phyloP scores from a whole-genome alignment of 1,140 invertebrate genomes.

The Andrena cerasifolii region DNA sequence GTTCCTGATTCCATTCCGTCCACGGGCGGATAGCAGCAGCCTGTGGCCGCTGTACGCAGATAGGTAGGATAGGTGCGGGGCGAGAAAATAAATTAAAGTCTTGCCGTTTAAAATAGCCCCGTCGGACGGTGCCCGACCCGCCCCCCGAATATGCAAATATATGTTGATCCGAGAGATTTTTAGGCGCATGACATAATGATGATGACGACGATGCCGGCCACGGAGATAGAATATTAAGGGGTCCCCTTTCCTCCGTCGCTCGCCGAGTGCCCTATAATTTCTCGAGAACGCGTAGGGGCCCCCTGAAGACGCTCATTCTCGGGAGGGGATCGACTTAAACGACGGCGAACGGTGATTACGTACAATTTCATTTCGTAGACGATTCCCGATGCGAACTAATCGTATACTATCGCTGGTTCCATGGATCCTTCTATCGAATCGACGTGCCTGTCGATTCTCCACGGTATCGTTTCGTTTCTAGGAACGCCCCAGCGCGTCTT shows the following conservation, averaged over 20 bases:
- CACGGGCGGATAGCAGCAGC: neutral
- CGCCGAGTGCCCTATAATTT: constrained; percentile 57
- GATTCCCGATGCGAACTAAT: constrained; percentile 43
- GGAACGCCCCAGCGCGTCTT: no score
- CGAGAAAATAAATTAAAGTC: constrained; percentile 67
- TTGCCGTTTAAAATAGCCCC: constrained; percentile 56
- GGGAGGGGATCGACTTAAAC: constrained; percentile 50
- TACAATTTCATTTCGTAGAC: constrained; percentile 44
- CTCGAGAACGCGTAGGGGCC: constrained; percentile 34
- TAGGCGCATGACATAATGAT: constrained; percentile 67
- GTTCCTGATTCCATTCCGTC: constrained; percentile 65
- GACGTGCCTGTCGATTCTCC: no score
- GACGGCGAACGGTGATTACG: constrained; percentile 51
- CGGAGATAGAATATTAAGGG: constrained; percentile 68
- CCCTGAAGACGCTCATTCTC: constrained; percentile 58
- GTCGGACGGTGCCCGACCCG: neutral
- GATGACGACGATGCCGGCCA: constrained; percentile 46
- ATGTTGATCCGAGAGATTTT: constrained; percentile 64
- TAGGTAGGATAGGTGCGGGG: constrained; percentile 29
- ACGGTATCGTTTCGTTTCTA: neutral
- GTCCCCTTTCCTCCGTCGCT: neutral
- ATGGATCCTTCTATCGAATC: no score
- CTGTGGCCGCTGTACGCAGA: neutral
- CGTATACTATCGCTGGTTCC: neutral
- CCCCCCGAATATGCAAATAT: constrained; percentile 62